phyloP scores from a whole-genome alignment of 2,113 vertebrate genomes.

The Tympanuchus pallidicinctus region DNA sequence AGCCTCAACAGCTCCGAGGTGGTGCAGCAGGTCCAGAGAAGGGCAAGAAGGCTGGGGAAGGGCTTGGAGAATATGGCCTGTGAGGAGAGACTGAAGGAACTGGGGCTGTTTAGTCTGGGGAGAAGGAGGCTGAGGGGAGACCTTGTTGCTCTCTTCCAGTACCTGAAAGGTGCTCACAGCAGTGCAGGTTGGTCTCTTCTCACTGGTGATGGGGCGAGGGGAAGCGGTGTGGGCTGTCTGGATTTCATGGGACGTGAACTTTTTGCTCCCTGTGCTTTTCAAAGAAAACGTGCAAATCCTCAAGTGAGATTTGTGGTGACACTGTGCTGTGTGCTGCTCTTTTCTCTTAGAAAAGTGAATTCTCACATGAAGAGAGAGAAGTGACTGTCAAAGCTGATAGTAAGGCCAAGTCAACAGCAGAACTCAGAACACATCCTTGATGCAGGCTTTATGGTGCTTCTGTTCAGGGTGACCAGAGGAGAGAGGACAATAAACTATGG shows the following conservation, averaged over 20 bases:
- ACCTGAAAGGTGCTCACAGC: too few relatives aligned
- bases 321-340: neutral
- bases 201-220: too few relatives aligned
- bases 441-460: slow-evolving; percentile 1
- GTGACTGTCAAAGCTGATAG: neutral
- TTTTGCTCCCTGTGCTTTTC: neutral
- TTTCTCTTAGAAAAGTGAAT: neutral
- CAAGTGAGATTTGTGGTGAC: neutral
- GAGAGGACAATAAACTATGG: neutral
- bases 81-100: too few relatives aligned
- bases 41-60: too few relatives aligned
- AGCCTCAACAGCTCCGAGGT: too few relatives aligned
- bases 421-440: neutral
- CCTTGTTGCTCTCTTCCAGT: too few relatives aligned
- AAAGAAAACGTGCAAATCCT: neutral
- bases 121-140: too few relatives aligned
- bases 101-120: too few relatives aligned
- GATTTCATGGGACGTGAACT: neutral
- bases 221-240: neutral
- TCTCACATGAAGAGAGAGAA: neutral
- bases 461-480: neutral
- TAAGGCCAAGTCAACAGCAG: neutral
- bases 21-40: too few relatives aligned
- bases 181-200: too few relatives aligned
- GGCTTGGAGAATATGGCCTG: too few relatives aligned